Evolutionary conservation across 2,113 vertebrate species (phyloP).

Genomic region (Myrmophylax atrothorax): DNA sequence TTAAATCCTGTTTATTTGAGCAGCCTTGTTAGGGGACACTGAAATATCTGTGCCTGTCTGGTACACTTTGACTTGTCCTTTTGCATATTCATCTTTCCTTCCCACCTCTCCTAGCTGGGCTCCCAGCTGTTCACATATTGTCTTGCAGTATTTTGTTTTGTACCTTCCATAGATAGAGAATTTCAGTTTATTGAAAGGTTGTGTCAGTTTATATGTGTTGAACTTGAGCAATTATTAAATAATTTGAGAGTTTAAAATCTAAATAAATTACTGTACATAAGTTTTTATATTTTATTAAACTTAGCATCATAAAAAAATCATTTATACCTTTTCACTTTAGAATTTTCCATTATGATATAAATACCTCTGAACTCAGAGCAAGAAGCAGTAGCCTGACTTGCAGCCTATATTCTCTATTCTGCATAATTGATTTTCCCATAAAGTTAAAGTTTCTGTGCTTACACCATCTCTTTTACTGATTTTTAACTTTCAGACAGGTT

Average conservation of each 20-base stretch:
- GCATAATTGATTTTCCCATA: not conserved
- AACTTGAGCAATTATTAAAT: not conserved
- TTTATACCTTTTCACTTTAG: not conserved
- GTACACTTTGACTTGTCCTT: not conserved
- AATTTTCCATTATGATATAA: not conserved
- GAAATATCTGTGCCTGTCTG: not conserved
- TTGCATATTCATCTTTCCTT: not conserved
- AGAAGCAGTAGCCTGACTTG: not conserved
- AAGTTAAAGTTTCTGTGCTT: not conserved
- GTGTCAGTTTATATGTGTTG: not conserved
- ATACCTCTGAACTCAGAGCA: not conserved
- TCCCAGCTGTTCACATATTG: not conserved
- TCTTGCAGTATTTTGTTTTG: not conserved
- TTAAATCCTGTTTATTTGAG: not conserved
- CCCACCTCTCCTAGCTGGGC: not conserved
- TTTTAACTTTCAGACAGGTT: constrained; percentile 87
- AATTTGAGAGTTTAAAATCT: not conserved
- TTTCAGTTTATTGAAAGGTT: not conserved
- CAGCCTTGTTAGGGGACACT: not conserved
- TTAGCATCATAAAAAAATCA: not conserved
- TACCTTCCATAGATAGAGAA: not conserved
- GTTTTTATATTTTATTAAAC: not conserved
- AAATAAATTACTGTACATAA: not conserved
- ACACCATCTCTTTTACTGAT: not conserved
- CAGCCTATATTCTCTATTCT: not conserved